Evolutionary conservation across 2,113 vertebrate species (phyloP), one percentile per base, ranked within the genome.

Genomic region (Pontoporia blainvillei): DNA sequence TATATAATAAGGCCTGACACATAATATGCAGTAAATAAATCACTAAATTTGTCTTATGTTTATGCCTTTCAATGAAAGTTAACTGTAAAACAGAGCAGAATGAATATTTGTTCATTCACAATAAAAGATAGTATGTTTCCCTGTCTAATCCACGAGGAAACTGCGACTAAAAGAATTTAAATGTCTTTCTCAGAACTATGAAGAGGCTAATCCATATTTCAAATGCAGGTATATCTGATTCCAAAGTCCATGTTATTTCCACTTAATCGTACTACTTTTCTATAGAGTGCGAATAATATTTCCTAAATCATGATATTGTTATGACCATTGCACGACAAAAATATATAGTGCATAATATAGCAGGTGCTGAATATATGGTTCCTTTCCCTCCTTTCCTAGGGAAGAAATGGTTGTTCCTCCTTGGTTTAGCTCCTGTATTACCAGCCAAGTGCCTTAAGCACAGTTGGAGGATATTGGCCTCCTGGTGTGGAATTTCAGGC

Each of bases 221-320:
- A 95, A 61, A 86, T 6, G 25, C n/a, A 76, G n/a, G 71, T 46
- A 52, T 90, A 86, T 67, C 62, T 96, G 41, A 90, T 71, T 90
- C 61, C 73, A 46, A 95, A 86, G n/a, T 73, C 25, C 8, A 41
- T 90, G 44, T 73, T 86, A 72, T 83, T 95, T 92, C 20, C 8
- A 75, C 36, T 92, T 79, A 15, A 67, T 83, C 91, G 39, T 83
- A 67, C 46, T 95, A 72, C 23, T 73, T 92, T 57, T 69, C n/a
- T 49, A 2, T 94, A 84, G 83, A 81, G 34, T 95, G 11, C 86
- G 29, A 92, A 93, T 54, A 83, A 61, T 93, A 95, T 75, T 86
- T 39, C 54, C 61, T 82, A 91, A 83, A 49, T 83, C 46, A 96
- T 54, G 69, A 57, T 73, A 86, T 72, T 86, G 7, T 27, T 73